phyloP scores from a whole-genome alignment of 2,888 invertebrate species.

The Liposcelis brunnea region DNA sequence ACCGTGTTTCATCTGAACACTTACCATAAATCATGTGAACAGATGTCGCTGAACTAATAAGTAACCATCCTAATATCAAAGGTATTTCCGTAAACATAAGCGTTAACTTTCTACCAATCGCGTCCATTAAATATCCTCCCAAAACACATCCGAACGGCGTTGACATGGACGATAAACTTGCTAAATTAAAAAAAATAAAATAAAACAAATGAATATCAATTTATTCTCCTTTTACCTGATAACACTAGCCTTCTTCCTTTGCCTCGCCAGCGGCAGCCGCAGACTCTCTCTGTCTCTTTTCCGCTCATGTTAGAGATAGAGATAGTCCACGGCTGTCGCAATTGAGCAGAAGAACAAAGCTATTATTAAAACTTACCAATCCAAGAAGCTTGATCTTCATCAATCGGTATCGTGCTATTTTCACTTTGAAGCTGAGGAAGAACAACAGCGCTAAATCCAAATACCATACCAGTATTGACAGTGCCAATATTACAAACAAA shows the following conservation, averaged over 20 bases:
- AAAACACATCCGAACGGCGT: conserved; percentile 52
- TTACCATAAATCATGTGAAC: conserved; percentile 38
- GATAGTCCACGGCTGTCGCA: too few species aligned
- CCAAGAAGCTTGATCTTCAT: conserved; percentile 43
- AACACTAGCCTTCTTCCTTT: not conserved
- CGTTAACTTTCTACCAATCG: conserved; percentile 43
- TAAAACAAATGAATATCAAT: not conserved
- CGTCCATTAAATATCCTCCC: conserved; percentile 53
- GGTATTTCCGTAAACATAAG: conserved; percentile 48
- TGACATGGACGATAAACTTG: conserved; percentile 45
- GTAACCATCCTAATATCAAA: conserved; percentile 47
- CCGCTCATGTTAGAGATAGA: too few species aligned
- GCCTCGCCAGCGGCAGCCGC: too few species aligned
- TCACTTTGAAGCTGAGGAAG: conserved; percentile 38
- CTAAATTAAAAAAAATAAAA: conserved; percentile 25
- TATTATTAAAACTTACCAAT: conserved; percentile 33
- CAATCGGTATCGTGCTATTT: conserved; percentile 34
- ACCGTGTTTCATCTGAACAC: too few species aligned
- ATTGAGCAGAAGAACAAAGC: too few species aligned
- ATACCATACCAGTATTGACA: conserved; percentile 51
- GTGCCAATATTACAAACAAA: conserved; percentile 48
- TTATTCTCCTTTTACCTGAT: too few species aligned
- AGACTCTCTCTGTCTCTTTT: too few species aligned
- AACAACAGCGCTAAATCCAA: conserved; percentile 49
- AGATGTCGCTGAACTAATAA: conserved; percentile 39